Evolutionary conservation across 2,888 invertebrate genomes (phyloP), one percentile per base, ranked within the genome.

Genomic region (Calameuta idolon): DNA sequence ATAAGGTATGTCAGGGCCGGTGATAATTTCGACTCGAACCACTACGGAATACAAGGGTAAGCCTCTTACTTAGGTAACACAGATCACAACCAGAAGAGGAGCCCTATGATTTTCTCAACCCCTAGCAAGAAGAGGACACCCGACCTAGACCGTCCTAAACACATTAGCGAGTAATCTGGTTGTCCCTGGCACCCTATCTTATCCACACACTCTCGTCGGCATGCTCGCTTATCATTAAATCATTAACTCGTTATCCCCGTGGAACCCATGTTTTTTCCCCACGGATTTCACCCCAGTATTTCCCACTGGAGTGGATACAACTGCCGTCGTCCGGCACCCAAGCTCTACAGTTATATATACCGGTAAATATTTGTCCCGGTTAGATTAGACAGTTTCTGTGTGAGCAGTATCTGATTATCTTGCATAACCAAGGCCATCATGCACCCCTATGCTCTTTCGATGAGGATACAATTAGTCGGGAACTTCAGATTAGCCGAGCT

Each of bases 121-220:
- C 71, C 12, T 23, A 33, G 33, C 71, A 34, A 71, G 31, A 71
- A 34, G 71, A 71, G 83, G 80, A 81, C 81, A 81, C 78, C 80
- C 82, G 85, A 85, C 81, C 79, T 81, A 82, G 85, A 82, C 81
- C 84, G 83, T 83, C 86, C 84, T 85, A 86, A 88, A 86, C 81
- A 84, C 85, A 85, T 87, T 88, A 89, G 84, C 81, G 84, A 85
- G 84, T 88, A 89, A 89, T 89, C 85, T 85, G 81, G 83, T 87
- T 87, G 85, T 83, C 85, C 83, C 85, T 82, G 75, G 79, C 81
- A 77, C 79, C 80, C 83, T 83, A 82, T 85, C 85, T 84, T 79
- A 79, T 80, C 80, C 80, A 79, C 79, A 80, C 80, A 80, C 81
- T 77, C 69, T 34, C 76, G 77, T 76, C 81, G 83, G 77, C 80